These are phyloP conservation scores for Lordiphosa stackelbergi DNA, from an alignment of 1,140 invertebrate genomes.

Conservation along the genomic window DNA sequence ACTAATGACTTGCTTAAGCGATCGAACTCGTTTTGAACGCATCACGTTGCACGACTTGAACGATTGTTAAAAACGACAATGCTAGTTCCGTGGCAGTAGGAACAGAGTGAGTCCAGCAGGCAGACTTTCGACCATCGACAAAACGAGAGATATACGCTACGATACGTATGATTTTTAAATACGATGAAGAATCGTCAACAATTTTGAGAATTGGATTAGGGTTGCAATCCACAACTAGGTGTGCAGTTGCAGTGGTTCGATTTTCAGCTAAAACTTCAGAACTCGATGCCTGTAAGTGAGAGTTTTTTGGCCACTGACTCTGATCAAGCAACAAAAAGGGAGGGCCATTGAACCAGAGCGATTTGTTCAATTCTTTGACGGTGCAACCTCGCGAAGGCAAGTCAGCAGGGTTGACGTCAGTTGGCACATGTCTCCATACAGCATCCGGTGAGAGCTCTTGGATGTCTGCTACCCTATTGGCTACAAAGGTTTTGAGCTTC, in stretches of 20 bases:
- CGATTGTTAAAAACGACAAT: not conserved
- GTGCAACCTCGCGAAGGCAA: conserved; percentile 48
- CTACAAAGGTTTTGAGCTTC: conserved; percentile 25
- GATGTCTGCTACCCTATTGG: conserved; percentile 27
- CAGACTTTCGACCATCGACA: not conserved
- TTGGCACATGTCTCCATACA: conserved; percentile 48
- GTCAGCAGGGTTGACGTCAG: conserved; percentile 60
- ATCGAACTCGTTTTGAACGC: not conserved
- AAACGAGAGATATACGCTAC: not conserved
- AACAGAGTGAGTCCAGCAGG: not conserved
- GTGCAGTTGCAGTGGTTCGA: not conserved
- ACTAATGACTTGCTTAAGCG: not conserved
- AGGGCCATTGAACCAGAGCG: conserved; percentile 1
- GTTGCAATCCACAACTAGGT: not conserved
- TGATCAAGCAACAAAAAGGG: not conserved
- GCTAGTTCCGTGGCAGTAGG: not conserved
- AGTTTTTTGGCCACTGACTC: conserved; percentile 1
- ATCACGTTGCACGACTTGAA: not conserved
- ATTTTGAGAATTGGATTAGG: not conserved
- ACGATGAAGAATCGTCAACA: not conserved
- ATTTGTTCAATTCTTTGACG: not conserved
- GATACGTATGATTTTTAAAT: conserved; percentile 6
- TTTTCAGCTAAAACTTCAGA: not conserved
- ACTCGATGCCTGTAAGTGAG: not conserved
- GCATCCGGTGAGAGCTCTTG: conserved; percentile 8